Evolutionary conservation across 2,113 vertebrate genomes (phyloP).

Genomic region (Ifrita kowaldi): DNA sequence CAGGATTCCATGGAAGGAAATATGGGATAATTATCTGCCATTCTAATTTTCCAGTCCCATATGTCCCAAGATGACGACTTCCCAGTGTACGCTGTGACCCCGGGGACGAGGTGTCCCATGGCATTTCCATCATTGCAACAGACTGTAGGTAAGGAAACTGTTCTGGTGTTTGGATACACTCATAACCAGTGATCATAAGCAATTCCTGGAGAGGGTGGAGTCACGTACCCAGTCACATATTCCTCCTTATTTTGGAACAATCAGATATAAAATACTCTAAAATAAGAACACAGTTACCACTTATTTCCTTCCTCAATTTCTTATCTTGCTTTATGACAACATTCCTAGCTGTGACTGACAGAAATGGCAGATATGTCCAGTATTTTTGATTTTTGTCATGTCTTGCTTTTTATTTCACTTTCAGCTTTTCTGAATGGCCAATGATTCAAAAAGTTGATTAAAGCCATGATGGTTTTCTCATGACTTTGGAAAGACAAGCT

Average conservation of each 20-base stretch:
- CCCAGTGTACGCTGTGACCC: neutral
- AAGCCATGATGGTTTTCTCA: neutral
- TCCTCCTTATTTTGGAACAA: neutral
- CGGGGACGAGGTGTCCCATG: neutral
- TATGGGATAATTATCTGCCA: neutral
- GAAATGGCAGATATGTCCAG: neutral
- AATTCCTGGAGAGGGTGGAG: neutral
- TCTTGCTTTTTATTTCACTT: neutral
- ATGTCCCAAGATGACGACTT: neutral
- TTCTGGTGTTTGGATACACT: neutral
- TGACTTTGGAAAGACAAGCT: neutral
- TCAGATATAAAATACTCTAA: neutral
- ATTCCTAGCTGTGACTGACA: neutral
- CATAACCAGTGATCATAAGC: neutral
- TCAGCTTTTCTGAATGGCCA: neutral
- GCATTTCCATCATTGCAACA: neutral
- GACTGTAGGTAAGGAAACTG: neutral
- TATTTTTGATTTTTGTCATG: neutral
- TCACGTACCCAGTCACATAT: neutral
- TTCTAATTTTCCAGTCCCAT: neutral
- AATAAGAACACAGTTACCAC: neutral
- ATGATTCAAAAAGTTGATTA: neutral
- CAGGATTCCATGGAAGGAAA: neutral
- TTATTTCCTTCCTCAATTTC: neutral
- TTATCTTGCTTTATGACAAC: neutral